phyloP scores from a whole-genome alignment of 2,113 vertebrate genomes.

The Paramormyrops kingsleyae region DNA sequence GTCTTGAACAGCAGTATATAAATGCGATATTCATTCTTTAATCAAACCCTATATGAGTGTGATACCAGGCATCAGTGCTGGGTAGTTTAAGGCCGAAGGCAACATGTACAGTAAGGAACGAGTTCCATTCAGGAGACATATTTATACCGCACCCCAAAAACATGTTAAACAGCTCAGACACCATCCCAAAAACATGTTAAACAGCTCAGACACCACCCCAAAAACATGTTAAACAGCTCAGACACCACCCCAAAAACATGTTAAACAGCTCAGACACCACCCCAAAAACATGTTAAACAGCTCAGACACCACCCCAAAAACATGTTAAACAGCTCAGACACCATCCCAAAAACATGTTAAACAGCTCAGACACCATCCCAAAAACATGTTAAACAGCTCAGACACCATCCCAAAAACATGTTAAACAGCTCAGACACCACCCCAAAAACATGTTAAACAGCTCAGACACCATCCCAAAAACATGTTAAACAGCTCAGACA shows the following conservation, averaged over 20 bases:
- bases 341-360: too few species aligned
- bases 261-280: not conserved
- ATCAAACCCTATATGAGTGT: not conserved
- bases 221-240: too few species aligned
- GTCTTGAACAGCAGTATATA: too few species aligned
- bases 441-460: not conserved
- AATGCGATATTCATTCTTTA: not conserved
- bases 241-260: too few species aligned
- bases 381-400: too few species aligned
- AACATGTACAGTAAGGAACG: not conserved
- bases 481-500: too few species aligned
- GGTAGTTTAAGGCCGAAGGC: not conserved
- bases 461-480: too few species aligned
- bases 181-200: too few species aligned
- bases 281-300: too few species aligned
- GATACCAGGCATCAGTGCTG: not conserved
- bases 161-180: not conserved
- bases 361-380: not conserved
- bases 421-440: too few species aligned
- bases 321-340: too few species aligned
- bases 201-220: not conserved
- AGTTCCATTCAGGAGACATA: not conserved
- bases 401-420: not conserved
- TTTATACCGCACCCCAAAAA: not conserved
- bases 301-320: not conserved